These are phyloP conservation scores for Panthera tigris DNA, from an alignment of 2,113 vertebrate genomes.

Conservation along the genomic window DNA sequence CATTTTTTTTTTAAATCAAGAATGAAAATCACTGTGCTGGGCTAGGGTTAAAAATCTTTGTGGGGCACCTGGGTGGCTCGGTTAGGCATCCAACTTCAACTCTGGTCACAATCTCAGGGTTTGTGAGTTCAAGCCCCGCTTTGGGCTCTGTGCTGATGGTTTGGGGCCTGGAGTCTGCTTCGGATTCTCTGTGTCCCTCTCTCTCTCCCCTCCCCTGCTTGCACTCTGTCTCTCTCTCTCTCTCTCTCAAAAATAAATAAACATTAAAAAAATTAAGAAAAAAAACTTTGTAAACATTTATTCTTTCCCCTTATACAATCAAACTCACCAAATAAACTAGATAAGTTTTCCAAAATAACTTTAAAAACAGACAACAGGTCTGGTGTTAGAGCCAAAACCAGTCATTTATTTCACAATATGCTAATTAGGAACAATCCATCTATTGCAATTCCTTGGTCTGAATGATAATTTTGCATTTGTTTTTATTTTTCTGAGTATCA, in stretches of 20 bases:
- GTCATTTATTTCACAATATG: slow-evolving; percentile 63
- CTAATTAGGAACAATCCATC: slow-evolving; percentile 52
- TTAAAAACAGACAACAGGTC: slow-evolving; percentile 60
- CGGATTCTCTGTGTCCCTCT: too few species aligned
- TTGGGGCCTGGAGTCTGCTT: too few species aligned
- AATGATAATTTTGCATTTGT: slow-evolving; percentile 48
- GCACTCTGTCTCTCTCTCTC: too few species aligned
- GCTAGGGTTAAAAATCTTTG: neutral
- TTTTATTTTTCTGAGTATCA: slow-evolving; percentile 50
- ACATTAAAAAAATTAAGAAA: too few species aligned
- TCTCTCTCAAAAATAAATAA: too few species aligned
- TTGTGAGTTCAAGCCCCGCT: too few species aligned
- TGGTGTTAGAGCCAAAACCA: slow-evolving; percentile 35
- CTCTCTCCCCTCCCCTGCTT: too few species aligned
- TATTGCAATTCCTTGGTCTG: slow-evolving; percentile 10
- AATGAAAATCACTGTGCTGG: neutral
- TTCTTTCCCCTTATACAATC: neutral
- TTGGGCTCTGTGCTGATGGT: too few species aligned
- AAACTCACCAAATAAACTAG: slow-evolving; percentile 54
- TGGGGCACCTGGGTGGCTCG: too few species aligned
- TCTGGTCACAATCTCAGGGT: too few species aligned
- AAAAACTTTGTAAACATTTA: slow-evolving; percentile 16
- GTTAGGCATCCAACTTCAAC: too few species aligned
- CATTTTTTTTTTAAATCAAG: neutral
- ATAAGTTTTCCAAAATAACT: slow-evolving; percentile 65